phyloP scores from a whole-genome alignment of 2,797 vertebrate genomes.

The Enteromius anoplus region DNA sequence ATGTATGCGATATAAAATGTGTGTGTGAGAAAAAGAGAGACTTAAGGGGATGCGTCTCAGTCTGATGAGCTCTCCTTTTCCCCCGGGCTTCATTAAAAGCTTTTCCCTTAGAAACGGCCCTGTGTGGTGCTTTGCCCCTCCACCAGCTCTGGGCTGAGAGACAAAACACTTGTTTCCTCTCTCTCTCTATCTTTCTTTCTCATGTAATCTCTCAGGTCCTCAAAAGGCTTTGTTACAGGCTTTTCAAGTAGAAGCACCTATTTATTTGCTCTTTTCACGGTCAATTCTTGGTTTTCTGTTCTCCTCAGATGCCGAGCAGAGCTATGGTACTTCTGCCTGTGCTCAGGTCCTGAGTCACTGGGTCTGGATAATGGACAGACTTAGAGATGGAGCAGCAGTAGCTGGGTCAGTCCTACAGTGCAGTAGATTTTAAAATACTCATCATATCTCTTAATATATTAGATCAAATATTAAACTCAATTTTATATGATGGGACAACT shows the following conservation, averaged over 20 bases:
- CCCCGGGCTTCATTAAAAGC: conserved; percentile 93
- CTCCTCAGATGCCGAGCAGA: conserved; percentile 84
- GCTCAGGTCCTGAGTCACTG: conserved; percentile 84
- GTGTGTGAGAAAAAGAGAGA: conserved; percentile 59
- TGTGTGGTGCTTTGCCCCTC: conserved; percentile 91
- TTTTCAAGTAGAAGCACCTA: conserved; percentile 94
- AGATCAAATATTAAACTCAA: neutral
- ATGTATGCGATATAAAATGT: conserved; percentile 60
- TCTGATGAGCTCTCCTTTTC: conserved; percentile 64
- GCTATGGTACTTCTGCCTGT: conserved; percentile 77
- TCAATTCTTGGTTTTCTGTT: conserved; percentile 89
- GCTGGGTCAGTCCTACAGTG: neutral
- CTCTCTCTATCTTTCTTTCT: conserved; percentile 39
- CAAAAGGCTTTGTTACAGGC: conserved; percentile 87
- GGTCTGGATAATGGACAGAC: conserved; percentile 77
- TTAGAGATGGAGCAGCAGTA: conserved; percentile 19
- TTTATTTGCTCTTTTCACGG: conserved; percentile 96
- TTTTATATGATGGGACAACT: neutral
- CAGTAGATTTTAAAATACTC: neutral
- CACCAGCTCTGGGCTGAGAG: conserved; percentile 84
- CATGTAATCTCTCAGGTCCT: conserved; percentile 71
- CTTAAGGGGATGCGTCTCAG: conserved; percentile 71
- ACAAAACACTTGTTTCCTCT: conserved; percentile 87
- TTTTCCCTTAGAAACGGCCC: conserved; percentile 89
- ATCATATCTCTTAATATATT: neutral